Evolutionary conservation across 2,113 vertebrate species (phyloP), one percentile per base, ranked within the genome.

Genomic region (Lasiurus borealis): DNA sequence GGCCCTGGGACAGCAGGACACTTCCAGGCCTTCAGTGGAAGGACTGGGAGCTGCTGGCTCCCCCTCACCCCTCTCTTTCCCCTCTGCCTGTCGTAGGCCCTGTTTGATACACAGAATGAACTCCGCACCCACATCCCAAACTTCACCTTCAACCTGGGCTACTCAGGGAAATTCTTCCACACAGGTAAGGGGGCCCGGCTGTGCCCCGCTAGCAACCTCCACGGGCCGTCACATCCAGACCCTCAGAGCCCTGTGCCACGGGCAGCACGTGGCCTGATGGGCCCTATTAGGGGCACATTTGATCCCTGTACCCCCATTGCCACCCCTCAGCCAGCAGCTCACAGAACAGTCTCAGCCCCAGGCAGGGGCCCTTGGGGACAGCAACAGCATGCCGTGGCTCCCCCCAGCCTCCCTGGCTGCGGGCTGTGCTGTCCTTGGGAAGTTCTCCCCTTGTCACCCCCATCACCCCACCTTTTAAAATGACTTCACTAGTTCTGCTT

Each of bases 131-230:
- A 99, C 95, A 99, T 99, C 98, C 99, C 99, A 2, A 99, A 99
- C 98, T 99, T 99, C 98, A 99, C 99, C 97, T 99, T 99, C 99
- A 99, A 99, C 98, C 99, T 99, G 98, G 99, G 99, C 97, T 99
- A 99, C 99, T 99, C 99, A 97, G 99, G 99, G 98, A 99, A 99
- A 98, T 99, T 99, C 98, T 99, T 99, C 97, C 99, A 99, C 95
- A 99, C 99, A 97, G 99, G 99, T 99, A 98, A 98, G 99, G 82
- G 54, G 73, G 62, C 52, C 27, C 54, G 36, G 29, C 75, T 66
- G 12, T 69, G 62, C 29, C 21, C 52, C 10, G 4, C 6, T 1
- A 3, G 76, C 69, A 29, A 2, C 34, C 23, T 54, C 34, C 29
- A 16, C 6, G 48, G 48, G 8, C 15, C 25, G 5, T 72, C 27